A percentile compares a stretch with the other conserved stretches of the same genome.
Conservation (phyloP, 2,888 invertebrate genomes). For the Eupsilia transversa region DNA sequence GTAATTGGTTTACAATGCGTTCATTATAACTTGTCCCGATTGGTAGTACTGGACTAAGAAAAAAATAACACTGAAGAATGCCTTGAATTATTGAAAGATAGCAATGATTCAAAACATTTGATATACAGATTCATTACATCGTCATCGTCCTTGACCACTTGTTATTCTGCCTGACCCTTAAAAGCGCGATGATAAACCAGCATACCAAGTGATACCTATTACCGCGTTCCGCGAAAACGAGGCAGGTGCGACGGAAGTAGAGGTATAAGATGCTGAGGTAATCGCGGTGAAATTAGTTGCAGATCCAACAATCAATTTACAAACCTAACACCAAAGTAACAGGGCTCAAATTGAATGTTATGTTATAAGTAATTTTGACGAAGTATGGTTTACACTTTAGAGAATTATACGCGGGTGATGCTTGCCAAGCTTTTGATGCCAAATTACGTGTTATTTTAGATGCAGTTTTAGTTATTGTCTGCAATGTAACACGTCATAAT, state of each 20-base stretch:
- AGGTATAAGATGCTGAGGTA: conserved; percentile 47
- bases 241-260: conserved; percentile 62
- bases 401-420: conserved; percentile 36
- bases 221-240: conserved; percentile 44
- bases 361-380: conserved; percentile 28
- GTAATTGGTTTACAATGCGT: too few relatives aligned
- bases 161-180: conserved; percentile 14
- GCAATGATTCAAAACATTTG: background rate
- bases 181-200: conserved; percentile 23
- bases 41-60: too few relatives aligned
- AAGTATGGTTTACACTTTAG: conserved; percentile 22
- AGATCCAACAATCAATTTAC: conserved; percentile 3
- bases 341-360: conserved; percentile 22
- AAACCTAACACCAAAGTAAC: background rate
- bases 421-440: conserved; percentile 56
- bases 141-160: conserved; percentile 27
- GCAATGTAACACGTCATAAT: conserved; percentile 14
- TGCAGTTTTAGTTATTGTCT: conserved; percentile 32
- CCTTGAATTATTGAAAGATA: background rate
- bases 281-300: conserved; percentile 57
- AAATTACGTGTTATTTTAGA: conserved; percentile 51
- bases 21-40: too few relatives aligned
- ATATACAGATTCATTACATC: background rate
- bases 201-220: conserved; percentile 26
- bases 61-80: too few relatives aligned